Base-by-base conservation (phyloP, 2,797 vertebrate genomes). In the Antrozous pallidus region DNA sequence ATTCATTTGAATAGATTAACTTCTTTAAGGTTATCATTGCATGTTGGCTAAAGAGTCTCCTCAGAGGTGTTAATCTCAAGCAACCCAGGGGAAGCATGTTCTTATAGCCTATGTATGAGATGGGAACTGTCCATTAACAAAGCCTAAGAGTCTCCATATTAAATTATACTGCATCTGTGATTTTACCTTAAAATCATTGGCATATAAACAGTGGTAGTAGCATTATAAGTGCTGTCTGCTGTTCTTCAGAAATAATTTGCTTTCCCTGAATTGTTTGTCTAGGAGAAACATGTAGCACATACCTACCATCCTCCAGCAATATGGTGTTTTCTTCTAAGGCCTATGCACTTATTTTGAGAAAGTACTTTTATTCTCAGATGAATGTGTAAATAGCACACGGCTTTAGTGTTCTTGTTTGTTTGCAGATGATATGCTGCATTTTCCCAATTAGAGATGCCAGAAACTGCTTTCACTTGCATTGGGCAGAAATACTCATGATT, bases 101-200 rank as follows among this genome's bases (percentile, higher is more conserved):
- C 18, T 74, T 79, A 24, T 18, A 88, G 20, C 45, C 28, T 40
- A 2, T 40, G 22, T 45, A 33, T 77, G 56, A 81, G 33, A 31
- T 58, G 40, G 36, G 22, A 81, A 92, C 85, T 95, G 56, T 14
- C 38, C 22, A n/a, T 56, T 88, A 85, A 40, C 42, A 38, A 78
- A n/a, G 28, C 67, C 40, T 94, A 51, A 79, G 49, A 83, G 42
- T 91, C 36, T 93, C 63, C 47, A 63, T 92, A 90, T 94, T 71
- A 71, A 93, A 67, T 93, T 88, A 73, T 31, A 20, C 22, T 56
- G 17, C 81, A 67, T 94, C 74, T 36, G 22, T 88, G 36, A 42
- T 61, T 67, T 56, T 85, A 93, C 70, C 61, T 94, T 95, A 77
- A 79, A 96, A 80, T 42, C 93, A 93, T 6, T 81, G 81, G 54